These are phyloP conservation scores for Psilopogon haemacephalus DNA, from an alignment of 2,113 vertebrate species.

Conservation along the genomic window DNA sequence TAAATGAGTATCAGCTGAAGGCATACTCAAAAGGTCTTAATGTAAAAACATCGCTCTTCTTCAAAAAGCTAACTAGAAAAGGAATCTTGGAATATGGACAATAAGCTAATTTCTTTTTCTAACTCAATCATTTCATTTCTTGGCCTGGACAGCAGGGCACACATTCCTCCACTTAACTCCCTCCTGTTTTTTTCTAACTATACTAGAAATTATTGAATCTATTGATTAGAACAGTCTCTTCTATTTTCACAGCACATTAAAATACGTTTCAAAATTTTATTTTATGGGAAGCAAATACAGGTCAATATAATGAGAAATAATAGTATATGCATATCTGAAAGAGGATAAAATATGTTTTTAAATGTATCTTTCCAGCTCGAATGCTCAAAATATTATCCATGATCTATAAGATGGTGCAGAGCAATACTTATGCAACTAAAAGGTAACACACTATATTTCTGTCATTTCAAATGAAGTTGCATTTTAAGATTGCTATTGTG, in stretches of 20 bases:
- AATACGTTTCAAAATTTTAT: background rate
- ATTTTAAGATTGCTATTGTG: background rate
- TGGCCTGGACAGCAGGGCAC: background rate
- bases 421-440: slow-evolving; percentile 92
- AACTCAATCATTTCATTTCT: slow-evolving; percentile 1
- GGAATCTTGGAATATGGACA: slow-evolving; percentile 23
- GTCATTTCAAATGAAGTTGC: background rate
- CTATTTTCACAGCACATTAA: background rate
- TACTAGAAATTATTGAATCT: background rate
- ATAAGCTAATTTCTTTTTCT: slow-evolving; percentile 9
- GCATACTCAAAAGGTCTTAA: background rate
- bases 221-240: background rate
- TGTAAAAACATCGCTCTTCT: background rate
- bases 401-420: slow-evolving; percentile 92
- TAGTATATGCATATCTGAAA: background rate
- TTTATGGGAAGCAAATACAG: background rate
- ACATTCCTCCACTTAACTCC: background rate
- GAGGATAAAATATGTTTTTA: background rate
- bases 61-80: background rate
- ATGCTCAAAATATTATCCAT: slow-evolving; percentile 88
- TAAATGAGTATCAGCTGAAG: background rate
- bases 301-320: background rate
- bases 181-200: background rate
- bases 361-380: slow-evolving; percentile 78
- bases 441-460: slow-evolving; percentile 75